Conservation (phyloP, 2,113 vertebrate species). For the Dromaius novaehollandiae region DNA sequence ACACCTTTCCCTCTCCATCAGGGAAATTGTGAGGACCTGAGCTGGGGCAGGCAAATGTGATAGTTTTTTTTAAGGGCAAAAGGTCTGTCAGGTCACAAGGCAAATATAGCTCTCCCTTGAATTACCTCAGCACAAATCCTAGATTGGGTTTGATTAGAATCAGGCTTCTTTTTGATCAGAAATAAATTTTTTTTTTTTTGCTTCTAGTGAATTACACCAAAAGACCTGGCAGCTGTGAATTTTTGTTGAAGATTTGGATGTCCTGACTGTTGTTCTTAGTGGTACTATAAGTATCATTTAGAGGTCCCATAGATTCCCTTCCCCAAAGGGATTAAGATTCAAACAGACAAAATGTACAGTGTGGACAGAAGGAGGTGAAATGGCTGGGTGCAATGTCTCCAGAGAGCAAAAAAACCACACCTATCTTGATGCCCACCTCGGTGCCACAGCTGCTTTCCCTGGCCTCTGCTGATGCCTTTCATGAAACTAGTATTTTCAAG, state of each 20-base stretch:
- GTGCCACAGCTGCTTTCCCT: background rate
- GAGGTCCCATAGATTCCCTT: background rate
- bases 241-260: background rate
- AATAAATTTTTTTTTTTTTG: background rate
- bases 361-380: background rate
- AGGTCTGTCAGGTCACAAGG: background rate
- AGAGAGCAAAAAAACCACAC: background rate
- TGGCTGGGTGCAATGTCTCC: too few species aligned
- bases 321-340: background rate
- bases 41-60: background rate
- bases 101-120: background rate
- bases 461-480: background rate
- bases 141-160: background rate
- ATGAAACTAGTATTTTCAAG: background rate
- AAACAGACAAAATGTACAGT: background rate
- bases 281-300: background rate
- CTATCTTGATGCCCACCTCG: background rate
- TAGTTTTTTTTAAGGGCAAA: background rate
- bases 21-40: background rate
- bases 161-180: background rate
- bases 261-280: background rate
- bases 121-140: background rate
- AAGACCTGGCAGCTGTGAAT: background rate
- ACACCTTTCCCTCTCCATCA: background rate
- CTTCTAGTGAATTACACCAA: background rate